Conservation (phyloP, 2,888 invertebrate species). For the Frankliniella fusca region DNA sequence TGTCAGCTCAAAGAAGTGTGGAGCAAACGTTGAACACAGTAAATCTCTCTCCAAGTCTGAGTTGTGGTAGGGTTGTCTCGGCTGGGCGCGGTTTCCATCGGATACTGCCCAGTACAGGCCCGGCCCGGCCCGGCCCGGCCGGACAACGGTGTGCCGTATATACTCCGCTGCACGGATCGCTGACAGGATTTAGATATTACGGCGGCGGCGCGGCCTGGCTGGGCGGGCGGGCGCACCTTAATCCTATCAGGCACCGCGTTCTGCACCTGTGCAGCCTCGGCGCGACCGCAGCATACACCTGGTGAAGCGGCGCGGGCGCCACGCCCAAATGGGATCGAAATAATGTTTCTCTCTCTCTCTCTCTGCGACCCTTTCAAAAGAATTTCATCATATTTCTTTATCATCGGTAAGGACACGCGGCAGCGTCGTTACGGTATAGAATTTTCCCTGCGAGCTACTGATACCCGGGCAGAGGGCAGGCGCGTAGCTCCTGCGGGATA, state of each 20-base stretch:
- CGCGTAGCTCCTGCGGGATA: too few relatives aligned
- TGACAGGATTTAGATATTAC: conserved; percentile 10
- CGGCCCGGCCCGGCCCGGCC: not conserved
- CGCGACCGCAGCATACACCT: not conserved
- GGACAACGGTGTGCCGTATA: not conserved
- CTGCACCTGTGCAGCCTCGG: not conserved
- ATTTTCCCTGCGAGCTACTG: too few relatives aligned
- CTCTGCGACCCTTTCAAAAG: too few relatives aligned
- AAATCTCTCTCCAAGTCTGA: conserved; percentile 22
- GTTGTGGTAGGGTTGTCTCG: not conserved
- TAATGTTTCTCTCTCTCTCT: too few relatives aligned
- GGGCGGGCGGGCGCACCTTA: not conserved
- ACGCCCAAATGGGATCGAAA: too few relatives aligned
- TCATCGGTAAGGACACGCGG: too few relatives aligned
- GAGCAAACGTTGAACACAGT: conserved; percentile 10
- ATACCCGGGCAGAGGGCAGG: too few relatives aligned
- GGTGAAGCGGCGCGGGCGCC: not conserved
- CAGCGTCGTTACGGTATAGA: too few relatives aligned
- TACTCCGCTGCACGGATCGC: not conserved
- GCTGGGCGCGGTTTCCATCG: conserved; percentile 10
- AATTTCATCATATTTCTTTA: too few relatives aligned
- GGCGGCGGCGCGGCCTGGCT: not conserved
- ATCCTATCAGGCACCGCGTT: too few relatives aligned
- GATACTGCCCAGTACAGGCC: not conserved
- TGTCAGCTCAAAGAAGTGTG: conserved; percentile 16